Evolutionary conservation across 2,797 vertebrate species (phyloP), one percentile per base, ranked within the genome.

Genomic region (Petrocephalus schoutedeni): DNA sequence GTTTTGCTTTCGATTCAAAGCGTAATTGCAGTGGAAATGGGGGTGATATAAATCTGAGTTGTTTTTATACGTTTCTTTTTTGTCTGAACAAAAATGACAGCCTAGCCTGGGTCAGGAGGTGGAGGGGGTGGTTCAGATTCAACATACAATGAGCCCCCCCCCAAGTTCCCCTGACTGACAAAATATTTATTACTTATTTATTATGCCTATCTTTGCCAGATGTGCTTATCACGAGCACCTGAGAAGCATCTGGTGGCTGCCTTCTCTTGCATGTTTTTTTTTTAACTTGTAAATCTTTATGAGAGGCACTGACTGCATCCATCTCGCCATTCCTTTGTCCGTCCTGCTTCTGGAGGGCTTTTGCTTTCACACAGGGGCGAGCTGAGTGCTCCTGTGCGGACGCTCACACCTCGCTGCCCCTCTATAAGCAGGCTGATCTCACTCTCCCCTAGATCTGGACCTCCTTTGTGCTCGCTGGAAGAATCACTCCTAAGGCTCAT

Each of bases 1-100:
- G 32, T 59, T 86, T 86, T 86, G 54, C 85, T 59, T 86, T 54
- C 56, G 32, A 59, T 86, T 86, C 85, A 86, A 59, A 86, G 85
- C 28, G 54, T 86, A 86, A 86, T 59, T 86, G 85, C 28, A 86
- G 56, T 32, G 85, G 85, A 86, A 86, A 86, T 59, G 54, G 54
- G 51, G 51, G 56, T 19, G 36, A 85, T 32, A 85, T 85, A 85
- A 19, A 86, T 16, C 8, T 54, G 6, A 58, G 32, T 59, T n/a
- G 85, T 19, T 86, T 86, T 59, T 86, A 58, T 86, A 9, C 2
- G 23, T 28, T 86, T 86, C 56, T 59, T 86, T 28, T 58, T n/a
- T 86, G 85, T 58, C 32, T n/a, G 56, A 6, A 7, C 16, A 59
- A 85, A 5, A 41, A 58, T 57, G 54, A 71, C 3, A 67, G 64